phyloP scores from a whole-genome alignment of 2,113 vertebrate genomes.

The Thamnaconus septentrionalis region DNA sequence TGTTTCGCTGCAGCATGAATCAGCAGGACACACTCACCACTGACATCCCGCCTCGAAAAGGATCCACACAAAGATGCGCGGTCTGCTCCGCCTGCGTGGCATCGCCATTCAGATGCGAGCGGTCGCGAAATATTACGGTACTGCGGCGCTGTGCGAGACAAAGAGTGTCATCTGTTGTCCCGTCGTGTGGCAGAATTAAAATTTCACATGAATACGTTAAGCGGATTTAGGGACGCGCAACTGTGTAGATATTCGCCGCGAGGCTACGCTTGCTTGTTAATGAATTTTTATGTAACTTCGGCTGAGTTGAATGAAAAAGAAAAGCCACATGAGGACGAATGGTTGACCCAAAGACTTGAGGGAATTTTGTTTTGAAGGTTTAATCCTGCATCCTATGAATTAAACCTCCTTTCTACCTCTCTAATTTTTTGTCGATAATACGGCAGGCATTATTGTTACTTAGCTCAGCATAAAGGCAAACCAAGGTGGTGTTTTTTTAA shows the following conservation, averaged over 20 bases:
- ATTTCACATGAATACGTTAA: conserved; percentile 29
- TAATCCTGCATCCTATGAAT: too few relatives aligned
- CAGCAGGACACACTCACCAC: conserved; percentile 52
- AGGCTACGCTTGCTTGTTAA: not conserved
- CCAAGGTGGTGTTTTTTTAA: too few relatives aligned
- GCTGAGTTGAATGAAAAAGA: not conserved
- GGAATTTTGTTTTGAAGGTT: too few relatives aligned
- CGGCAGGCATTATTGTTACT: not conserved
- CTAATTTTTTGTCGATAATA: not conserved
- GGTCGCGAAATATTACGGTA: conserved; percentile 6
- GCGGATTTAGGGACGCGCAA: conserved; percentile 27
- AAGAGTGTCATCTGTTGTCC: conserved; percentile 22
- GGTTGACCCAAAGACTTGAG: not conserved
- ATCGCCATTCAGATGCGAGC: conserved; percentile 10
- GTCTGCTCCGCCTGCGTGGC: conserved; percentile 10
- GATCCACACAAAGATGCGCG: conserved; percentile 29
- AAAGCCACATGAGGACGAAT: not conserved
- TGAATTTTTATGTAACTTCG: not conserved
- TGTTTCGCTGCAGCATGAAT: conserved; percentile 63
- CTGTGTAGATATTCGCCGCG: not conserved
- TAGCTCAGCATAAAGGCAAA: not conserved
- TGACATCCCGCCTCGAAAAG: conserved; percentile 29
- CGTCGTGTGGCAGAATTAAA: conserved; percentile 7
- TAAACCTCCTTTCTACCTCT: too few relatives aligned
- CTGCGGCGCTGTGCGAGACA: conserved; percentile 8